Percentiles rank a stretch among this genome's conserved stretches.
These are phyloP conservation scores for Sylvia atricapilla DNA, from an alignment of 2,113 vertebrate species.

Conservation along the genomic window DNA sequence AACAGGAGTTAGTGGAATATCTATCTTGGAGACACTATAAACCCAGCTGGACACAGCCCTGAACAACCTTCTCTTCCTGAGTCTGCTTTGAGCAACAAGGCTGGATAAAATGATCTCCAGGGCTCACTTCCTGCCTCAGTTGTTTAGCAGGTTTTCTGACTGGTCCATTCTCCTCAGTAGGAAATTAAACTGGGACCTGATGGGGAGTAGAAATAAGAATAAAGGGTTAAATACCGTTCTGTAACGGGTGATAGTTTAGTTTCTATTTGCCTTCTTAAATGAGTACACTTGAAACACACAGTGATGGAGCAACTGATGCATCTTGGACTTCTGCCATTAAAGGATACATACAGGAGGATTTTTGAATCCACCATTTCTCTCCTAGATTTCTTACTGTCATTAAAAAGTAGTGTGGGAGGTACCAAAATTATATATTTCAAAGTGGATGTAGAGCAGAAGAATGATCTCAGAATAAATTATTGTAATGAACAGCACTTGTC, in stretches of 20 bases:
- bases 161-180: background rate
- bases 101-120: background rate
- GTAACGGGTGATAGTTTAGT: background rate
- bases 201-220: background rate
- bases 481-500: background rate
- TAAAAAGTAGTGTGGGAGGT: conserved; percentile 13
- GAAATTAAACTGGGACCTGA: background rate
- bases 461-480: conserved; percentile 58
- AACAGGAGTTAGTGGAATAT: background rate
- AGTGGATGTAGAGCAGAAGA: conserved; percentile 17
- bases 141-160: background rate
- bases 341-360: background rate
- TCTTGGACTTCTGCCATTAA: background rate
- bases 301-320: background rate
- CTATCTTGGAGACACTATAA: background rate
- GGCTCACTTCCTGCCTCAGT: background rate
- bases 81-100: background rate
- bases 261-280: background rate
- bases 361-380: background rate
- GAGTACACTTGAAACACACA: background rate
- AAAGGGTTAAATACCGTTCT: background rate
- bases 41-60: background rate
- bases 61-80: background rate
- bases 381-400: background rate
- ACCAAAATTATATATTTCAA: conserved; percentile 12